phyloP scores from a whole-genome alignment of 2,888 invertebrate genomes.

The Hipparchia semele region DNA sequence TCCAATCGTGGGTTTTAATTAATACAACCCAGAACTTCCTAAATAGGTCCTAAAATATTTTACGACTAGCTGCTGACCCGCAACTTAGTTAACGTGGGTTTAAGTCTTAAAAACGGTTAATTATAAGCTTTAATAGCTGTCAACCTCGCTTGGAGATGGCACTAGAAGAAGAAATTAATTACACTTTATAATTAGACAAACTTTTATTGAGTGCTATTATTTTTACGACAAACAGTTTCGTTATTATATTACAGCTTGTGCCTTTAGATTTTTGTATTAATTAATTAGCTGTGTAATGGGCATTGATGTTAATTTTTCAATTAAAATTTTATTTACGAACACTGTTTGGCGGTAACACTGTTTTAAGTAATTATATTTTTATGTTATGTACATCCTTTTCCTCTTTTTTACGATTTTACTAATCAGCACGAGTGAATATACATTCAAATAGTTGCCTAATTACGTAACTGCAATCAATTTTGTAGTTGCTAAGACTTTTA shows the following conservation, averaged over 20 bases:
- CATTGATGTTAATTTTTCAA: not conserved
- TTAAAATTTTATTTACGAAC: not conserved
- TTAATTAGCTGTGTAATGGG: not conserved
- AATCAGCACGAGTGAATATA: not conserved
- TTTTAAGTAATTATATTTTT: not conserved
- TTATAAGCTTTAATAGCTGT: no score
- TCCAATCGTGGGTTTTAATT: no score
- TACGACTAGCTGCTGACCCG: no score
- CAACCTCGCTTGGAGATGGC: no score
- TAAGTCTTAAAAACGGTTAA: no score
- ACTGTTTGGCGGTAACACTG: not conserved
- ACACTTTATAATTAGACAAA: not conserved
- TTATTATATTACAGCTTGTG: constrained; percentile 9
- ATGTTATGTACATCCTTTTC: not conserved
- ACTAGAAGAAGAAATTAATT: no score
- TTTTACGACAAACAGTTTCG: constrained; percentile 14
- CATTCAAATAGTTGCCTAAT: not conserved
- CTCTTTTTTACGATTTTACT: constrained; percentile 1
- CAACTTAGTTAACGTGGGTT: no score
- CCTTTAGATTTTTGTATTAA: not conserved
- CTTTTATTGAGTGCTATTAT: constrained; percentile 7
- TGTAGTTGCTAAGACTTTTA: not conserved
- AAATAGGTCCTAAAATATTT: no score
- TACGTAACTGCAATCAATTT: not conserved
- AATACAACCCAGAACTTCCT: no score